Base-by-base conservation (phyloP, 2,797 vertebrate species). In the Momotus momota region DNA sequence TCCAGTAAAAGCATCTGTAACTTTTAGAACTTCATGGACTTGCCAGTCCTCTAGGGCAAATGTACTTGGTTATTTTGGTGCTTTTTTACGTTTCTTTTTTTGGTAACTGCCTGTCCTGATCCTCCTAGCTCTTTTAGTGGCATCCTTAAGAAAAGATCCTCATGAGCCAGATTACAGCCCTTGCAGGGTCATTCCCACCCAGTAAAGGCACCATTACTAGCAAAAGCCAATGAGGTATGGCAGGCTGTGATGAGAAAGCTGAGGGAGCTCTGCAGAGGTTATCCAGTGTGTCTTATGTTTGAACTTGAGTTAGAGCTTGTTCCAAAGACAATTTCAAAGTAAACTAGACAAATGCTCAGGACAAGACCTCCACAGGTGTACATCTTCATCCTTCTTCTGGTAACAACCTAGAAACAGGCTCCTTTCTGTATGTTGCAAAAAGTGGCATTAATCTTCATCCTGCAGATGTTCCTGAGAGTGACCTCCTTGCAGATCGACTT, bases 311-410 rank as follows among this genome's bases (percentile, higher is more conserved):
- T 71, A 58, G 35, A 96, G 64, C 41, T 84, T 82, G 52, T 93
- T 93, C 81, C 81, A 61, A 84, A 64, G 78, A 86, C 61, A 74
- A 88, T 91, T 94, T 94, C 48, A 73, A 77, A 90, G 62, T 86
- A 80, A 85, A 80, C 73, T 5, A 4, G 70, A 43, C 46, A 58
- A 12, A 60, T 45, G 27, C 11, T 93, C 27, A 26, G 51, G 51
- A 57, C 92, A 60, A 94, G 58, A 87, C 20, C 33, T 94, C 48
- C 62, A 88, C 60, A 93, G 84, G 60, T 90, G 82, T 81, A 12
- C 64, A 51, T 72, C 33, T 79, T 85, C 71, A 74, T 79, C 52
- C 23, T 88, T 46, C 65, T 72, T 78, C 80, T 92, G n/a, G 48
- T 84, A 10, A 79, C 2, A 54, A 69, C 26, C 33, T 45, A 75